Evolutionary conservation across 30 jellyfish, hydroid and myxozoan genomes (phyloP).

Genomic region (Turritopsis rubra): DNA sequence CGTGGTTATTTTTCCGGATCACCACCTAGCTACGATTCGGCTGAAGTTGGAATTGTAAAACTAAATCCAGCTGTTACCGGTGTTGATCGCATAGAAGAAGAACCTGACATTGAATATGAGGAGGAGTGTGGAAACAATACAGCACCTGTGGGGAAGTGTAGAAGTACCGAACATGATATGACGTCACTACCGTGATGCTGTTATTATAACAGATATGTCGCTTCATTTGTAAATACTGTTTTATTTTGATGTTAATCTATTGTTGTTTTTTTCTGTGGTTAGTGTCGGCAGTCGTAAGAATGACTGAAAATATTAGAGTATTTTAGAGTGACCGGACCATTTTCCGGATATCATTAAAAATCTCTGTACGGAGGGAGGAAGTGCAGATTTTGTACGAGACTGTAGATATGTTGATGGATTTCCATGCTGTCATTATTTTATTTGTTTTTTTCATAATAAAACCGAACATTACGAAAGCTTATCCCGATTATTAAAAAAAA

Average conservation of each 20-base stretch:
- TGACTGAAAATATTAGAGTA: too few relatives aligned
- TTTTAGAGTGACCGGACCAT: too few relatives aligned
- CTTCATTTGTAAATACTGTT: not conserved
- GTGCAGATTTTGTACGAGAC: too few relatives aligned
- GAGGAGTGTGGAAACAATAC: not conserved
- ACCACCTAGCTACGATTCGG: not conserved
- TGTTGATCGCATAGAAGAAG: not conserved
- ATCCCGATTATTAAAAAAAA: too few relatives aligned
- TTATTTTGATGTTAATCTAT: not conserved
- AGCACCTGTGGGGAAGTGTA: not conserved
- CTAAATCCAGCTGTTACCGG: not conserved
- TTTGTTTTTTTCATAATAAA: too few relatives aligned
- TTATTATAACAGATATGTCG: not conserved
- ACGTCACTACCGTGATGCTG: not conserved
- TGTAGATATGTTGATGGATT: too few relatives aligned
- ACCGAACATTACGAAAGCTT: too few relatives aligned
- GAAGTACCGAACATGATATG: not conserved
- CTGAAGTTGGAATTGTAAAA: not conserved
- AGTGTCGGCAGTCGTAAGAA: too few relatives aligned
- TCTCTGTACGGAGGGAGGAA: too few relatives aligned
- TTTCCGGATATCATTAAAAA: too few relatives aligned
- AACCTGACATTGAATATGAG: not conserved
- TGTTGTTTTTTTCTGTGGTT: too few relatives aligned
- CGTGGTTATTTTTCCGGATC: conserved; percentile 1
- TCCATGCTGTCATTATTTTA: too few relatives aligned